Base-by-base conservation (phyloP, 2,888 invertebrate species). In the Lycia hirtaria region DNA sequence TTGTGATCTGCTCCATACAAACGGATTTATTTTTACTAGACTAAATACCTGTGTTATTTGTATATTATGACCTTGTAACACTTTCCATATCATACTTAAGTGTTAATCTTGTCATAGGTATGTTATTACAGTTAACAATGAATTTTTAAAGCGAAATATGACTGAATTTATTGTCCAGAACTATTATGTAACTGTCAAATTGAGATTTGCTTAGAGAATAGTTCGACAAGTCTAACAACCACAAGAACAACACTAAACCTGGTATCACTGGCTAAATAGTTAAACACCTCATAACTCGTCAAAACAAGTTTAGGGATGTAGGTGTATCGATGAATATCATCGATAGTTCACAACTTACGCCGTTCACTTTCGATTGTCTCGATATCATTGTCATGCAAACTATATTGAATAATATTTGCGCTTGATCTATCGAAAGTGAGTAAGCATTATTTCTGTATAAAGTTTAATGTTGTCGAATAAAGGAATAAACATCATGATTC, bases 291-390 rank as follows among this genome's bases (percentile, higher is more conserved):
- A 60, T 63, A 71, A 67, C 66, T 67, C 62, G 64, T 56, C 62
- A 56, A 61, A 75, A 69, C 71, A 62, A 71, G 61, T 64, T 55
- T 52, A 73, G 75, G 72, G 73, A 40, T 72, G 79, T 79, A 77
- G 78, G 78, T 77, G 75, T 77, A 75, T 77, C 77, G 69, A 65
- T 71, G 65, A 68, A 65, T 69, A 72, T 67, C 68, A 74, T 75
- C 76, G 67, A 74, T 69, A 64, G 59, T 73, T 76, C 72, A 67
- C 67, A 61, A 63, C 71, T 72, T 67, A 71, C 52, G 62, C 67
- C 76, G 70, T 76, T 75, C 72, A 77, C 76, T 76, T 75, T 71
- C 69, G 60, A 68, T 65, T 55, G 71, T 69, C 60, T 56, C 64
- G 65, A 68, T 67, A 33, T 68, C 68, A 72, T 77, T 75, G 71